Evolutionary conservation across 2,888 invertebrate genomes (phyloP).

Genomic region (Hydraecia micacea): DNA sequence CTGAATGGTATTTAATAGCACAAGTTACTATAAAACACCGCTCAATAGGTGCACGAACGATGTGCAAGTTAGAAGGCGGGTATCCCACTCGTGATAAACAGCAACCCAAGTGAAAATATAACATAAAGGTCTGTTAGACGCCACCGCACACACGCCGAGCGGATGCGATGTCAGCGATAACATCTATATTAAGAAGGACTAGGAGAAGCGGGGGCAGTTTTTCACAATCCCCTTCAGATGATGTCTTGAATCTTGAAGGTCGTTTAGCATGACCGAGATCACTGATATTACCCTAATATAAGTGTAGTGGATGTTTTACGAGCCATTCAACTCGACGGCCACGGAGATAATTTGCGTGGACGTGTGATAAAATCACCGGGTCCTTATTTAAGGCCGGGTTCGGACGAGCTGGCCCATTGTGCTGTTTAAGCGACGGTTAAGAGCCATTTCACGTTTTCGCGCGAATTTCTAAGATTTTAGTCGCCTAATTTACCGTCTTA

Average conservation of each 20-base stretch:
- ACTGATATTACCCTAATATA: slow-evolving; percentile 83
- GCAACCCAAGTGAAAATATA: slow-evolving; percentile 59
- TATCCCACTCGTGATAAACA: slow-evolving; percentile 46
- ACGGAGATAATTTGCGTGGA: slow-evolving; percentile 82
- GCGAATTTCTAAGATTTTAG: too few species aligned
- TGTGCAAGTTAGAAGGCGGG: slow-evolving; percentile 37
- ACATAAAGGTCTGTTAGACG: slow-evolving; percentile 47
- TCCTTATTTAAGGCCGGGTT: slow-evolving; percentile 73
- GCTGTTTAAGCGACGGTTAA: slow-evolving; percentile 78
- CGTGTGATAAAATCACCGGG: slow-evolving; percentile 82
- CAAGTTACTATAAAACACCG: slow-evolving; percentile 25
- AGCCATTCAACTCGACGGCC: slow-evolving; percentile 75
- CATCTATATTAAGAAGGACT: slow-evolving; percentile 67
- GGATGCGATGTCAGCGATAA: slow-evolving; percentile 69
- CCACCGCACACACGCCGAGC: slow-evolving; percentile 28
- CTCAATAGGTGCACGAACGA: slow-evolving; percentile 19
- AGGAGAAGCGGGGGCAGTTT: slow-evolving; percentile 67
- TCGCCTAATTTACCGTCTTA: too few species aligned
- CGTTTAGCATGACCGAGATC: slow-evolving; percentile 83
- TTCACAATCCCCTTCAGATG: slow-evolving; percentile 70
- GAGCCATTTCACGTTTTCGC: too few species aligned
- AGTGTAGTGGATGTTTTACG: slow-evolving; percentile 83
- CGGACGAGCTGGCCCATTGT: slow-evolving; percentile 73
- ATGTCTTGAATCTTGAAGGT: slow-evolving; percentile 74
- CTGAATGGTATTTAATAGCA: slow-evolving; percentile 3